Percentiles rank a stretch among this genome's conserved stretches.
Evolutionary conservation across 2,888 invertebrate species (phyloP).

Genomic region (Neuroscelio doddi): DNA sequence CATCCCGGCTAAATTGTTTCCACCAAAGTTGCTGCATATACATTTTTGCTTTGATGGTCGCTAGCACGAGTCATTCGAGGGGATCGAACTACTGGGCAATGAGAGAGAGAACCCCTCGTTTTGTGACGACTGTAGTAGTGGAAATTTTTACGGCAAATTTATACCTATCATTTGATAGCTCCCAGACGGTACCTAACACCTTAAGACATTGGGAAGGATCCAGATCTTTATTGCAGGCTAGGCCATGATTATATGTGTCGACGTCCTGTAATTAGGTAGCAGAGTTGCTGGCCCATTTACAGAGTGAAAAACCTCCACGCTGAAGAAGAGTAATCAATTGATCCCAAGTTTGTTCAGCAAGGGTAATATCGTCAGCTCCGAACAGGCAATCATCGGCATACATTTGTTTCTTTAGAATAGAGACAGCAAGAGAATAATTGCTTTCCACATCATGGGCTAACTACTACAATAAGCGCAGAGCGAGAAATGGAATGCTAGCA

Average conservation of each 20-base stretch:
- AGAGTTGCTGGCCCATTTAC: constrained; percentile 38
- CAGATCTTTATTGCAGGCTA: constrained; percentile 1
- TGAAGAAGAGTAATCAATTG: not conserved
- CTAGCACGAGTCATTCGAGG: not conserved
- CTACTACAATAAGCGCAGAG: constrained; percentile 24
- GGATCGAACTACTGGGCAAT: constrained; percentile 6
- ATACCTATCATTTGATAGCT: constrained; percentile 1
- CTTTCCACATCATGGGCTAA: constrained; percentile 19
- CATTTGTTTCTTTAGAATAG: constrained; percentile 7
- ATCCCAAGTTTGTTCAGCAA: not conserved
- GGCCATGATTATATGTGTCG: constrained; percentile 12
- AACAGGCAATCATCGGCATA: constrained; percentile 31
- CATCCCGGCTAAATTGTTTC: constrained; percentile 20
- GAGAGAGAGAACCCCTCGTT: not conserved
- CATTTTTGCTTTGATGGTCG: constrained; percentile 4
- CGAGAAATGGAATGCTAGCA: constrained; percentile 20
- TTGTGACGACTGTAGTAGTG: not conserved
- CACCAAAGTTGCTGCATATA: constrained; percentile 29
- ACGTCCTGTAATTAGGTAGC: constrained; percentile 4
- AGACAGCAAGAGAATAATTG: not conserved
- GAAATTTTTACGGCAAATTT: not conserved
- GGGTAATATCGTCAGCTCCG: constrained; percentile 13
- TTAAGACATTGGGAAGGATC: not conserved
- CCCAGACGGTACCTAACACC: constrained; percentile 11
- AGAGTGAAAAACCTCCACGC: constrained; percentile 15